phyloP scores from a whole-genome alignment of 2,888 invertebrate genomes.

The Chrysolina oricalcia region DNA sequence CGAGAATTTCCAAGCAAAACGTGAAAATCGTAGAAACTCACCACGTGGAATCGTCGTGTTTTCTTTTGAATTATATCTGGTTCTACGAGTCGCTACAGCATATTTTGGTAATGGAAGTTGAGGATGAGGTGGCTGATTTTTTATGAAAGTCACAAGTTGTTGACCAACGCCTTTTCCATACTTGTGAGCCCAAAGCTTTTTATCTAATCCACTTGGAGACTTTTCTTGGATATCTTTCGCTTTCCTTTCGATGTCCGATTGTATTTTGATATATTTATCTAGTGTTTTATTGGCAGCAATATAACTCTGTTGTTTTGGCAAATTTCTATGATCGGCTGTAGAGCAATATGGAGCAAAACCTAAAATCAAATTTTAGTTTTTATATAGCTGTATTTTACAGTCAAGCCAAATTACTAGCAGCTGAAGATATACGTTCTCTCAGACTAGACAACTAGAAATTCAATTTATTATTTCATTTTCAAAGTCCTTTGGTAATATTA shows the following conservation, averaged over 20 bases:
- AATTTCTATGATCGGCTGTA: background rate
- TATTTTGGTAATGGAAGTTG: constrained; percentile 41
- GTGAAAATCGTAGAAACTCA: background rate
- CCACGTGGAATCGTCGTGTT: background rate
- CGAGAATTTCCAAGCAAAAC: no score
- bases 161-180: constrained; percentile 56
- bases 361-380: background rate
- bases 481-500: no score
- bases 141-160: constrained; percentile 55
- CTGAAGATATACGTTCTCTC: no score
- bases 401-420: no score
- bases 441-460: no score
- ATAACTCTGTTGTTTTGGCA: constrained; percentile 1
- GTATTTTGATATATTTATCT: constrained; percentile 33
- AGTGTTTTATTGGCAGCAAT: constrained; percentile 18
- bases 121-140: constrained; percentile 50
- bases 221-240: constrained; percentile 26
- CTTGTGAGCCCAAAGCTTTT: constrained; percentile 56
- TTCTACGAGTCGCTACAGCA: constrained; percentile 27
- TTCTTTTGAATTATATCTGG: background rate
- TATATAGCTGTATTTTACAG: background rate
- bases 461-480: no score
- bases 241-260: constrained; percentile 35
- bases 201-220: constrained; percentile 22
- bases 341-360: constrained; percentile 18